These are phyloP conservation scores for Psilanteris sp. DNA, from an alignment of 1,140 invertebrate genomes.

Conservation along the genomic window DNA sequence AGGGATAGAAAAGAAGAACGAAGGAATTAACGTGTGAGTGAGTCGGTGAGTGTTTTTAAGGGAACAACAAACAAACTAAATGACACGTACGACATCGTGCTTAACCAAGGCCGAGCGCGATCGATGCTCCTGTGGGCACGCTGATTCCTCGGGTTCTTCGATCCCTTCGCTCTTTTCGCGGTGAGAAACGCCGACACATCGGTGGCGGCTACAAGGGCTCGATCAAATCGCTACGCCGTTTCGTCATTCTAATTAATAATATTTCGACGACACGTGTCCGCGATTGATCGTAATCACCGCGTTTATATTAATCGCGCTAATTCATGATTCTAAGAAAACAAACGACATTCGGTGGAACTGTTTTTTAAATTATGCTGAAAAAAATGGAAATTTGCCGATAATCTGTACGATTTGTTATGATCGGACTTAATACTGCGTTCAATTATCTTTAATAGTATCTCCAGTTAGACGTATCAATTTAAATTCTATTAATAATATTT, in stretches of 20 bases:
- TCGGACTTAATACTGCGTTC: no score
- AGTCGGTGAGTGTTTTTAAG: constrained; percentile 25
- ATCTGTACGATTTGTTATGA: no score
- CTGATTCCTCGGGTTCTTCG: constrained; percentile 33
- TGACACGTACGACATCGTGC: constrained; percentile 54
- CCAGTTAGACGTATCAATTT: no score
- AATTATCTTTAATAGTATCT: no score
- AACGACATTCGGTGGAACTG: no score
- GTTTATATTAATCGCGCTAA: no score
- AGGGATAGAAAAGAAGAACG: not conserved
- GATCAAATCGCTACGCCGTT: constrained; percentile 7
- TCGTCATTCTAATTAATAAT: constrained; percentile 13
- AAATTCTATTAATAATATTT: no score
- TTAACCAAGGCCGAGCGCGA: constrained; percentile 57
- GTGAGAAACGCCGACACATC: not conserved
- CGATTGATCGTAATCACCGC: constrained; percentile 1
- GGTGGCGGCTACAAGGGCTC: constrained; percentile 25
- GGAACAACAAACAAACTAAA: constrained; percentile 57
- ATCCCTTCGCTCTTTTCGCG: constrained; percentile 44
- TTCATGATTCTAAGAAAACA: not conserved
- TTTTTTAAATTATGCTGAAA: not conserved
- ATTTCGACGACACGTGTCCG: not conserved
- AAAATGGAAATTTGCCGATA: not conserved
- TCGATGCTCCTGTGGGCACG: constrained; percentile 52
- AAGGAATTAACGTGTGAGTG: not conserved